Evolutionary conservation across 2,113 vertebrate species (phyloP), one percentile per base, ranked within the genome.

Genomic region (Catagonus wagneri): DNA sequence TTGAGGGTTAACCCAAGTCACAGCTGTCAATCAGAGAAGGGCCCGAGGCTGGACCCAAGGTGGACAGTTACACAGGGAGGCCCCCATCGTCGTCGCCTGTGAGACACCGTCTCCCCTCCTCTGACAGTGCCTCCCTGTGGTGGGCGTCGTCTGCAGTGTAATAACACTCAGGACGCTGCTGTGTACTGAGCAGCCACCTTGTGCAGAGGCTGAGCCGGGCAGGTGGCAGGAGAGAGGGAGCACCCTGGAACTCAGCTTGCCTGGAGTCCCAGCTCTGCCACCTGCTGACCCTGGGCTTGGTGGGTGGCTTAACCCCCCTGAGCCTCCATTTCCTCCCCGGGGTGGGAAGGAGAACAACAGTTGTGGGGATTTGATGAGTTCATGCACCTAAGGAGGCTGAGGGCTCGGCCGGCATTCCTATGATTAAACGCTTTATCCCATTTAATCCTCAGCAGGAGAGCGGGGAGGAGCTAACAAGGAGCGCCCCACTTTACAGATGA

Each of bases 151-250:
- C 16, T 6, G 7, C 8, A 11, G 13, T 14, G 22, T 19, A 68
- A 25, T 3, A 23, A 2, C 44, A 4, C 32, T 58, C 15, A 0
- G n/a, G 52, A 27, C 39, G 22, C 60, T 4, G 2, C 14, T n/a
- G 68, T 14, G 8, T n/a, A 34, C 1, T n/a, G 12, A 60, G 2
- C 50, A n/a, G 7, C 22, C 16, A 23, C 23, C 83, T 54, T 11
- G 50, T 36, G n/a, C 50, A 65, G 68, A 44, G 66, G 10, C 10
- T 10, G 39, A 83, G 27, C 25, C 29, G 1, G 2, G 54, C 58
- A 58, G 16, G 20, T 8, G 75, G 65, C 3, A 0, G 25, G 56
- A 63, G 34, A 63, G 60, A n/a, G 12, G 7, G 23, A 17, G 27
- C 65, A 11, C 52, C 52, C 32, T 39, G 25, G 50, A 80, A 14